Percentiles rank a stretch among this genome's conserved stretches.
phyloP scores from a whole-genome alignment of 2,113 vertebrate species.

The Misgurnus anguillicaudatus region DNA sequence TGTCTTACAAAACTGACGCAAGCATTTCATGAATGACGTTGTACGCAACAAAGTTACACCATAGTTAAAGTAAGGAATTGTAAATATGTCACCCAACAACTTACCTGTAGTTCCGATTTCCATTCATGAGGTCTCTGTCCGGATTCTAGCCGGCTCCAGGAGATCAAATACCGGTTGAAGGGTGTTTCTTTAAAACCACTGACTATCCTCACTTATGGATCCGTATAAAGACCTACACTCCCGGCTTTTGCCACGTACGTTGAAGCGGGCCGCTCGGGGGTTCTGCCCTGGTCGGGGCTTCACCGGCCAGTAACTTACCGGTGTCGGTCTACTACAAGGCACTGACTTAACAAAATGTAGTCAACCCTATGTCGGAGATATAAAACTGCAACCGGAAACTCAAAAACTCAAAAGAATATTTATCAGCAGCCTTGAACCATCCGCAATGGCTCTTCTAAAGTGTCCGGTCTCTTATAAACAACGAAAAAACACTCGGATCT shows the following conservation, averaged over 20 bases:
- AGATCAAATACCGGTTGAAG: conserved; percentile 47
- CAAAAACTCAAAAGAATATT: conserved; percentile 31
- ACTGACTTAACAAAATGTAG: conserved; percentile 22
- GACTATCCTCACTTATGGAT: not conserved
- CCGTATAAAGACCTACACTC: not conserved
- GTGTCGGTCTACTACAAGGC: conserved; percentile 13
- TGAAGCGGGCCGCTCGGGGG: conserved; percentile 60
- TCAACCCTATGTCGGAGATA: not conserved
- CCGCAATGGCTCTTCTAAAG: not conserved
- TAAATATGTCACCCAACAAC: not conserved
- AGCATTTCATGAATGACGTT: not conserved
- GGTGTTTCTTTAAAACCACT: not conserved
- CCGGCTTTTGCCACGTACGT: conserved; percentile 29
- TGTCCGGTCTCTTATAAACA: not conserved
- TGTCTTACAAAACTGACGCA: not conserved
- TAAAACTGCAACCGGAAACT: conserved; percentile 30
- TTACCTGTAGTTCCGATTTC: conserved; percentile 96
- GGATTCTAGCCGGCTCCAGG: conserved; percentile 69
- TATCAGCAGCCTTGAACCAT: not conserved
- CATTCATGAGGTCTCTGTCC: conserved; percentile 94
- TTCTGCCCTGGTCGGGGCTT: conserved; percentile 57
- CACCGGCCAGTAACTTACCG: conserved; percentile 39
- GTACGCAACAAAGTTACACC: not conserved
- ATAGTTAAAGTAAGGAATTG: not conserved
- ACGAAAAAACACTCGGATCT: not conserved